Evolutionary conservation across 35 echinoderm and acorn worm genomes (phyloP).

Genomic region (Apostichopus californicus): DNA sequence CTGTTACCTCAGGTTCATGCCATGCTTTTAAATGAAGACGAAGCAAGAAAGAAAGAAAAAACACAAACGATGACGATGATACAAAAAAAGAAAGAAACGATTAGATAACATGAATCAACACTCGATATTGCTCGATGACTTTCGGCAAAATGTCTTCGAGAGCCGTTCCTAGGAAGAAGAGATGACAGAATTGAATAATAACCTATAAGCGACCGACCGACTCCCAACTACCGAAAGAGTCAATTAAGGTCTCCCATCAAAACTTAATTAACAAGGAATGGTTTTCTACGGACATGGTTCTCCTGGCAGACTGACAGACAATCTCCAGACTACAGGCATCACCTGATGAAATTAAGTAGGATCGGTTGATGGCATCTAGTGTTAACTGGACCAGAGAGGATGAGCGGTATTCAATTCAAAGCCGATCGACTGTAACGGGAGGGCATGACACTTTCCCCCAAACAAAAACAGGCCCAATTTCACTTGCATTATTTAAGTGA

Average conservation of each 20-base stretch:
- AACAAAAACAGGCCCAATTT: no score
- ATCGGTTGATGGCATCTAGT: not conserved
- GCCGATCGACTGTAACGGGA: not conserved
- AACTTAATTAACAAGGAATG: constrained; percentile 15
- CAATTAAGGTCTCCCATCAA: constrained; percentile 11
- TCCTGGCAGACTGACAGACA: not conserved
- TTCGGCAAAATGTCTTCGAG: not conserved
- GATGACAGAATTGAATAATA: not conserved
- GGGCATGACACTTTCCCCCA: no score
- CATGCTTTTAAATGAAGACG: not conserved
- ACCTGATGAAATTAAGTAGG: not conserved
- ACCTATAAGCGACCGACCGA: not conserved
- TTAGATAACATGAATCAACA: not conserved
- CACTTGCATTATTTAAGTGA: no score
- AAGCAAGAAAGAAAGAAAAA: not conserved
- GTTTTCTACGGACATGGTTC: not conserved
- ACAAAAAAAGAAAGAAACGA: not conserved
- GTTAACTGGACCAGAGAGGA: constrained; percentile 1
- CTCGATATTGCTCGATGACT: not conserved
- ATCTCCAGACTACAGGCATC: not conserved
- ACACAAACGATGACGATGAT: not conserved
- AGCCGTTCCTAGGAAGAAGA: not conserved
- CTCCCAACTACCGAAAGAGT: not conserved
- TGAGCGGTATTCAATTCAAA: not conserved
- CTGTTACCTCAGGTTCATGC: not conserved